A percentile compares a stretch with the other conserved stretches of the same genome.
phyloP scores from a whole-genome alignment of 2,888 invertebrate genomes.

The Emmelina monodactyla region DNA sequence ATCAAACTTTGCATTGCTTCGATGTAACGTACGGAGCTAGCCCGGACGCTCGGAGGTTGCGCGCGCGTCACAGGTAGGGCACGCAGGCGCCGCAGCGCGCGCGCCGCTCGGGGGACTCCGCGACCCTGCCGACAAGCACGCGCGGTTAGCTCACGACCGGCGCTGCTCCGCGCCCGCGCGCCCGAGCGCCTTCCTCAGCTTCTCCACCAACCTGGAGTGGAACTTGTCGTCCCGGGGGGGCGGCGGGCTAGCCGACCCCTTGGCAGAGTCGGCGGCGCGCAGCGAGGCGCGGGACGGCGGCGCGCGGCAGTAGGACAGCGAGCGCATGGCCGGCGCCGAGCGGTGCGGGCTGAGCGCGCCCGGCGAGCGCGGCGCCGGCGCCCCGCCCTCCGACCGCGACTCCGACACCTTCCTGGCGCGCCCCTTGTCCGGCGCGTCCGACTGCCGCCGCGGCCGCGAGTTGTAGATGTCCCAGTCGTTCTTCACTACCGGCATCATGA shows the following conservation, averaged over 20 bases:
- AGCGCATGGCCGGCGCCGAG: constrained; percentile 70
- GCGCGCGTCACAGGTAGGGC: constrained; percentile 51
- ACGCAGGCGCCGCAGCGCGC: constrained; percentile 53
- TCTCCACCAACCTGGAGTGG: constrained; percentile 81
- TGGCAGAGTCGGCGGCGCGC: constrained; percentile 71
- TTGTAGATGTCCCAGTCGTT: constrained; percentile 94
- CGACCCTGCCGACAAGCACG: constrained; percentile 60
- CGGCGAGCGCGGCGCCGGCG: constrained; percentile 68
- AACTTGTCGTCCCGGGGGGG: constrained; percentile 72
- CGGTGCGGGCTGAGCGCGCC: constrained; percentile 68
- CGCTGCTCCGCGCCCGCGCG: constrained; percentile 59
- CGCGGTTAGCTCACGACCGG: constrained; percentile 61
- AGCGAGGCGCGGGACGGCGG: constrained; percentile 68
- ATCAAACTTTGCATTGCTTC: constrained; percentile 27
- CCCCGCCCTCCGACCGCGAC: constrained; percentile 77
- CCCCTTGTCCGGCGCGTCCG: constrained; percentile 69
- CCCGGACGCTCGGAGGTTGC: constrained; percentile 14
- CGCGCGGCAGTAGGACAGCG: constrained; percentile 61
- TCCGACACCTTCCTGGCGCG: constrained; percentile 78
- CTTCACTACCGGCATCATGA: constrained; percentile 95
- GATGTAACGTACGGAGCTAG: constrained; percentile 16
- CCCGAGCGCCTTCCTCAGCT: constrained; percentile 75
- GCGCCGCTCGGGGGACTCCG: constrained; percentile 46
- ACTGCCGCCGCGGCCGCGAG: constrained; percentile 78
- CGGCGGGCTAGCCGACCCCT: constrained; percentile 73